phyloP scores from a whole-genome alignment of 2,797 vertebrate species.

The Balearica regulorum region DNA sequence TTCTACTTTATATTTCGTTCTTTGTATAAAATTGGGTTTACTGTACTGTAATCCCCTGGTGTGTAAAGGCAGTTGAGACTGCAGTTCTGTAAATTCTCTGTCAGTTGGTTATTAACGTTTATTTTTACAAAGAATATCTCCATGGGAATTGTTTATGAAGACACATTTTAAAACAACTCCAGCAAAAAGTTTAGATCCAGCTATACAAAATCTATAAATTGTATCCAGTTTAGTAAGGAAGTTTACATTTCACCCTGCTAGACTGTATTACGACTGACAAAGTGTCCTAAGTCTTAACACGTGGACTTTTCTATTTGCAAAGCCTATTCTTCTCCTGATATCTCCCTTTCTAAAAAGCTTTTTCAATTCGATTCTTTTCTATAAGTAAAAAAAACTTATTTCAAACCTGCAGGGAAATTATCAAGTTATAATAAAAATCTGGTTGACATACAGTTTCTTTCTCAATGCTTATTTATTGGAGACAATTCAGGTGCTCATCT shows the following conservation, averaged over 20 bases:
- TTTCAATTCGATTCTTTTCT: neutral
- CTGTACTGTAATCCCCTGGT: neutral
- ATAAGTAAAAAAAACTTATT: neutral
- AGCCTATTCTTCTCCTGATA: neutral
- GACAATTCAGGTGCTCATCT: neutral
- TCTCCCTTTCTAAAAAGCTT: neutral
- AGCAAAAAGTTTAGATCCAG: constrained; percentile 27
- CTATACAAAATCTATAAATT: constrained; percentile 17
- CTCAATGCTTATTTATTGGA: neutral
- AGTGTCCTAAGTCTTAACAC: neutral
- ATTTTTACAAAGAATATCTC: constrained; percentile 47
- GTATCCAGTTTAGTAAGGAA: constrained; percentile 7
- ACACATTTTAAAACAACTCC: constrained; percentile 48
- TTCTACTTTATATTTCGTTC: neutral
- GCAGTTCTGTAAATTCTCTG: constrained; percentile 40
- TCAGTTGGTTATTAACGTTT: constrained; percentile 34
- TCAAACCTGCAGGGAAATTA: neutral
- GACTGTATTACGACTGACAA: neutral
- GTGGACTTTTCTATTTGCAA: neutral
- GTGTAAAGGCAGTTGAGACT: neutral
- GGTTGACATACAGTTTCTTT: neutral
- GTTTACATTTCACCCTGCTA: constrained; percentile 31
- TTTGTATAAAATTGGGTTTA: constrained; percentile 10
- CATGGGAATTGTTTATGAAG: constrained; percentile 50
- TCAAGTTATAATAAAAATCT: neutral